A percentile compares a stretch with the other conserved stretches of the same genome.
phyloP scores from a whole-genome alignment of 2,888 invertebrate genomes.

The Drosophila tripunctata region DNA sequence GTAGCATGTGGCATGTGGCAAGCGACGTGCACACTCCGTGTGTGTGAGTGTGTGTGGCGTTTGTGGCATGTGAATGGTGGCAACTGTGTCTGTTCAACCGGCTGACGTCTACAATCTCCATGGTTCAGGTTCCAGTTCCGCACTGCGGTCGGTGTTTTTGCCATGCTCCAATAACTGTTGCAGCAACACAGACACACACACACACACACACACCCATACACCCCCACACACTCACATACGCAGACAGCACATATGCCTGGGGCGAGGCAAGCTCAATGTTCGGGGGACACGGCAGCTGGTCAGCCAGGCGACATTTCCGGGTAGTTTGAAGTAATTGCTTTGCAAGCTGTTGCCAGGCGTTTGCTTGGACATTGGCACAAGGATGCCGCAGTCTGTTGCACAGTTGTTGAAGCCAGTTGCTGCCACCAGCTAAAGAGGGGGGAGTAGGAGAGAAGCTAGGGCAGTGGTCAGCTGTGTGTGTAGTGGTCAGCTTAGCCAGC shows the following conservation, averaged over 20 bases:
- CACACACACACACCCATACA: neutral
- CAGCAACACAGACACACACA: slow-evolving; percentile 45
- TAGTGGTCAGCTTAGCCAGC: slow-evolving; percentile 72
- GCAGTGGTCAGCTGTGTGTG: slow-evolving; percentile 2
- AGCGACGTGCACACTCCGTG: neutral
- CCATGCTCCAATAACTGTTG: slow-evolving; percentile 65
- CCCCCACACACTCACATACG: slow-evolving; percentile 2
- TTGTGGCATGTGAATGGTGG: slow-evolving; percentile 16
- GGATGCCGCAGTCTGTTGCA: slow-evolving; percentile 59
- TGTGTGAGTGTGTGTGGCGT: slow-evolving; percentile 2
- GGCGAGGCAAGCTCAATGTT: neutral
- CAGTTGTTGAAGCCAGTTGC: slow-evolving; percentile 10
- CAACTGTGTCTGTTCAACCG: slow-evolving; percentile 31
- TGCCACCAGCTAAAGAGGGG: neutral
- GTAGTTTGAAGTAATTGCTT: slow-evolving; percentile 79
- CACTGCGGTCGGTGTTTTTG: slow-evolving; percentile 54
- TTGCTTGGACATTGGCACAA: slow-evolving; percentile 45
- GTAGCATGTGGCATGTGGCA: slow-evolving; percentile 17
- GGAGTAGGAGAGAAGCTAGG: neutral
- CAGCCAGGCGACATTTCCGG: slow-evolving; percentile 77
- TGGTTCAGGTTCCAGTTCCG: slow-evolving; percentile 28
- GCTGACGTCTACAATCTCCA: slow-evolving; percentile 27
- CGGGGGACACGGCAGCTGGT: slow-evolving; percentile 54
- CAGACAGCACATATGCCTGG: slow-evolving; percentile 32
- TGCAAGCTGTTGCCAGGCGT: slow-evolving; percentile 72